phyloP scores from a whole-genome alignment of 53 echinoderm and acorn worm species.

The Mesocentrotus franciscanus region DNA sequence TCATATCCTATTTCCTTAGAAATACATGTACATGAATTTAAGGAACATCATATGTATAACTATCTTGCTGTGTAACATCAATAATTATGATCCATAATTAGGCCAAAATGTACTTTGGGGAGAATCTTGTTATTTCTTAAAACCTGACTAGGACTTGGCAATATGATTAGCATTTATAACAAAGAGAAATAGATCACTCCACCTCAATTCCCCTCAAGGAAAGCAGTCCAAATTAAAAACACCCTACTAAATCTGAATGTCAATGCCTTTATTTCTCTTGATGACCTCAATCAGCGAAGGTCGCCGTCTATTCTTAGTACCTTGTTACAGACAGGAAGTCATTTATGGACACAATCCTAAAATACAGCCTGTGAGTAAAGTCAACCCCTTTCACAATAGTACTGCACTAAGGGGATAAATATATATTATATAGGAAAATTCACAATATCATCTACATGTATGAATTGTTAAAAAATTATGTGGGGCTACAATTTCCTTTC shows the following conservation, averaged over 20 bases:
- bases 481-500: no score
- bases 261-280: not conserved
- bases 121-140: no score
- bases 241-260: constrained; percentile 1
- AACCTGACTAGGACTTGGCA: no score
- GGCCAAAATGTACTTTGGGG: no score
- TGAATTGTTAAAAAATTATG: no score
- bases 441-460: no score
- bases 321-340: constrained; percentile 31
- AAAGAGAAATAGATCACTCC: not conserved
- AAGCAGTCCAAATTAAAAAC: not conserved
- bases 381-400: not conserved
- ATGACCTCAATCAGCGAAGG: constrained; percentile 34
- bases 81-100: no score
- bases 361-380: constrained; percentile 24
- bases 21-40: no score
- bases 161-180: not conserved
- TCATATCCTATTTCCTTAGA: no score
- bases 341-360: constrained; percentile 51
- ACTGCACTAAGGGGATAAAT: not conserved
- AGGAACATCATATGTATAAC: no score
- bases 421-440: no score
- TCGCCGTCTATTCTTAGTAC: constrained; percentile 39
- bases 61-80: no score
- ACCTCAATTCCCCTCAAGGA: not conserved